Base-by-base conservation (phyloP, 2,888 invertebrate species). In the Hylaea fasciaria region DNA sequence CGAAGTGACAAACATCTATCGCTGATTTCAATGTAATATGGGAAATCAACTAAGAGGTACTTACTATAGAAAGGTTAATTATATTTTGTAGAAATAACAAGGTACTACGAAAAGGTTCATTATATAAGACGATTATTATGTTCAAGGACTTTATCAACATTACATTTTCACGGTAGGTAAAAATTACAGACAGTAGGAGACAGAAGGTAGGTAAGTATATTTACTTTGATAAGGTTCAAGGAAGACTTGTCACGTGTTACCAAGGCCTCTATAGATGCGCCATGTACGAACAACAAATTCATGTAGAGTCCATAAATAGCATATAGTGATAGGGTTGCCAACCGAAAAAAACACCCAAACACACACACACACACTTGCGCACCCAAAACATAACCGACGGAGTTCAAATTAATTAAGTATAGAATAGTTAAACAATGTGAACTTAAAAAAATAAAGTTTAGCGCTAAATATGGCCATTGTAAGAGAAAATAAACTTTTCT, bases 221-320 rank as follows among this genome's bases (percentile, higher is more conserved):
- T 39, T 37, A 48, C 22, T 48, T 7, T 32, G 43, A 43, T 12
- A 51, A 16, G 32, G 43, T 51, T 41, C 43, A 32, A n/a, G 29
- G 32, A 2, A 51, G 28, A 32, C 8, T 2, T 13, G 39, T 16
- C 35, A 7, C 12, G 17, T 39, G n/a, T 29, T 39, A 22, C 22
- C 53, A 28, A 4, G 17, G 32, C 4, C 28, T 37, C 17, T 46
- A 22, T 29, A 12, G 16, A 46, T 47, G 17, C 12, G 35, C 41
- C 29, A 47, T 35, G 41, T 14, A n/a, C n/a, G n/a, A n/a, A n/a
- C n/a, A n/a, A n/a, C n/a, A n/a, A n/a, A n/a, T n/a, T n/a, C n/a
- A n/a, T n/a, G n/a, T n/a, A n/a, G n/a, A 37, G 41, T 9, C 51
- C 46, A 57, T 57, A 49, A 56, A 56, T 56, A 46, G 17, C 40